Evolutionary conservation across 2,113 vertebrate genomes (phyloP).

Genomic region (Cryptotis parvus): DNA sequence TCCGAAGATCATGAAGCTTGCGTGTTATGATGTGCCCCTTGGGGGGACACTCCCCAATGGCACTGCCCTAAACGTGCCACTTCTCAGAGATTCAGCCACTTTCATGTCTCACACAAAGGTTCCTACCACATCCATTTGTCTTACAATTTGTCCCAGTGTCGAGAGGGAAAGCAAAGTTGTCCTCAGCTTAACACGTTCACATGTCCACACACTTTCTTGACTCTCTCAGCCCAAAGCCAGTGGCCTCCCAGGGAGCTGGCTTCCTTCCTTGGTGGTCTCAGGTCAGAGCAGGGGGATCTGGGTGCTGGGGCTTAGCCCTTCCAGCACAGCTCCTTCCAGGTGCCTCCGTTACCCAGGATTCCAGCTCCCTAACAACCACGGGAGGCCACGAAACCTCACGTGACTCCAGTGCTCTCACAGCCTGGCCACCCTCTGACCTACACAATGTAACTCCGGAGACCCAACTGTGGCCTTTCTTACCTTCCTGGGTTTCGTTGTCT

Average conservation of each 20-base stretch:
- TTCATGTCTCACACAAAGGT: background rate
- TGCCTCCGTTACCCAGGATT: background rate
- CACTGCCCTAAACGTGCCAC: no score
- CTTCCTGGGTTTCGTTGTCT: no score
- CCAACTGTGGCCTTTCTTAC: background rate
- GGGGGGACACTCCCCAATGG: no score
- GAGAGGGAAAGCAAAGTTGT: background rate
- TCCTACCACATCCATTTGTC: background rate
- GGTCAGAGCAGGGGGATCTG: background rate
- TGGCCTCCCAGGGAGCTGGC: background rate
- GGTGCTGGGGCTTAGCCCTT: background rate
- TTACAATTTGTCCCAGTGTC: background rate
- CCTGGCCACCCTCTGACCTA: background rate
- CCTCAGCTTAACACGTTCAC: no score
- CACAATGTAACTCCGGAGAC: no score
- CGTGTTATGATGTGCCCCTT: no score
- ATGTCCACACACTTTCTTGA: no score
- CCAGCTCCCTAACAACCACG: background rate
- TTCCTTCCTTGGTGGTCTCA: background rate
- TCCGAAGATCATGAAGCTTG: background rate
- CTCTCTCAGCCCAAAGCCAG: no score
- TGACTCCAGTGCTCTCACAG: background rate
- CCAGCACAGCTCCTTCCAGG: background rate
- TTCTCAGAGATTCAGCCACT: background rate
- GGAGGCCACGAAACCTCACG: background rate